phyloP scores from a whole-genome alignment of 2,888 invertebrate genomes.

The Brachypalpus laphriformis region DNA sequence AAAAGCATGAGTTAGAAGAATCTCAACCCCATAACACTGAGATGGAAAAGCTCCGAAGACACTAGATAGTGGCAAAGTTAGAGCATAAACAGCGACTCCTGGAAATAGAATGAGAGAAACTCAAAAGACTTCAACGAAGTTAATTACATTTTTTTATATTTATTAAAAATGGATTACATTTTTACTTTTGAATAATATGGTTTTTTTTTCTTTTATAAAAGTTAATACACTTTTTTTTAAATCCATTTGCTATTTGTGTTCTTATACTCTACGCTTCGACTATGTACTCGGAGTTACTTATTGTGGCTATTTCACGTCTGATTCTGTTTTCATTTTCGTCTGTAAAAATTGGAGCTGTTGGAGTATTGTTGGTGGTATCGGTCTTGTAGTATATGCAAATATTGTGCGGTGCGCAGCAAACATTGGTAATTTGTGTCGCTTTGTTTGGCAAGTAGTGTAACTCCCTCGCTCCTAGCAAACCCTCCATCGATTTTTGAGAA shows the following conservation, averaged over 20 bases:
- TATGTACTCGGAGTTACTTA: neutral
- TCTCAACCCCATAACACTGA: neutral
- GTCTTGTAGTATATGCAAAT: neutral
- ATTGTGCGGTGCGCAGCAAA: neutral
- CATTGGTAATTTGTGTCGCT: no score
- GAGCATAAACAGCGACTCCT: neutral
- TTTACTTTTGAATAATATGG: no score
- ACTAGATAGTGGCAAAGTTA: neutral
- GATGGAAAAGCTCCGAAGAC: neutral
- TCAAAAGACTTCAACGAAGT: neutral
- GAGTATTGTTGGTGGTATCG: neutral
- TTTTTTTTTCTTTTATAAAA: no score
- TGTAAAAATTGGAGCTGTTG: neutral
- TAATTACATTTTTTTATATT: neutral
- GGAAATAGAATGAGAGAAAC: neutral
- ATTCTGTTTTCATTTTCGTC: neutral
- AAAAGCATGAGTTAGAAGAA: no score
- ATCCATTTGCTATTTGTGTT: no score
- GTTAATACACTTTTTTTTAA: no score
- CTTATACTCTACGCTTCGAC: no score
- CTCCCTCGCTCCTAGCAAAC: no score
- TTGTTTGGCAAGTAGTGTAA: no score
- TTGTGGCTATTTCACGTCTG: neutral
- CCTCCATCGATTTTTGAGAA: no score
- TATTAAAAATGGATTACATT: neutral